A percentile compares a stretch with the other conserved stretches of the same genome.
These are phyloP conservation scores for Crypturellus undulatus DNA, from an alignment of 2,113 vertebrate species.

Conservation along the genomic window DNA sequence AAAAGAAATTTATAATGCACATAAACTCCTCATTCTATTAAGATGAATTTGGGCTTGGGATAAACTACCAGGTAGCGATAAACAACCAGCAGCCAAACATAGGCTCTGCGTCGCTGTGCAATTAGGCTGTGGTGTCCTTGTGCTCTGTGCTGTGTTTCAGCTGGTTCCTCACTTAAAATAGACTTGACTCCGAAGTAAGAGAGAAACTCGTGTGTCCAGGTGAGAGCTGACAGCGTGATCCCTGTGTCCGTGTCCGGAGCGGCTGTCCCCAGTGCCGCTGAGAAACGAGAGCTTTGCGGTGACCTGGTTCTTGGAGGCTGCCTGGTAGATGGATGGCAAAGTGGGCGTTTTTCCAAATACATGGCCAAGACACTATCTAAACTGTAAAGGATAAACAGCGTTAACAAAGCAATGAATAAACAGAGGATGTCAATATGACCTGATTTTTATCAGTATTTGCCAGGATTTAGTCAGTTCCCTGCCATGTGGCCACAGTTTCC, in stretches of 20 bases:
- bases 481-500: background rate
- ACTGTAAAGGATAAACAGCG: background rate
- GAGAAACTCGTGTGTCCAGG: background rate
- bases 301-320: background rate
- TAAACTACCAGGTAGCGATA: background rate
- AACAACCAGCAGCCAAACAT: background rate
- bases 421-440: slow-evolving; percentile 29
- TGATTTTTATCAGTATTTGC: background rate
- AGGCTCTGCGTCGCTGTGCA: background rate
- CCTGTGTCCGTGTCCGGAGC: background rate
- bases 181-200: background rate
- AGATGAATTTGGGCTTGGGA: background rate
- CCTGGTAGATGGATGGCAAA: background rate
- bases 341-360: background rate
- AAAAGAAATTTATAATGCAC: background rate
- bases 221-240: background rate
- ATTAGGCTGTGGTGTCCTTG: background rate
- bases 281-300: background rate
- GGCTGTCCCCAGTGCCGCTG: background rate
- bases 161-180: fast-evolving
- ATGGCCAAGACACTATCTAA: background rate
- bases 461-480: background rate
- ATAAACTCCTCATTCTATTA: background rate
- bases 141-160: background rate
- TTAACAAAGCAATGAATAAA: slow-evolving; percentile 3